Base-by-base conservation (phyloP, 2,113 vertebrate genomes). In the Regulus satrapa region DNA sequence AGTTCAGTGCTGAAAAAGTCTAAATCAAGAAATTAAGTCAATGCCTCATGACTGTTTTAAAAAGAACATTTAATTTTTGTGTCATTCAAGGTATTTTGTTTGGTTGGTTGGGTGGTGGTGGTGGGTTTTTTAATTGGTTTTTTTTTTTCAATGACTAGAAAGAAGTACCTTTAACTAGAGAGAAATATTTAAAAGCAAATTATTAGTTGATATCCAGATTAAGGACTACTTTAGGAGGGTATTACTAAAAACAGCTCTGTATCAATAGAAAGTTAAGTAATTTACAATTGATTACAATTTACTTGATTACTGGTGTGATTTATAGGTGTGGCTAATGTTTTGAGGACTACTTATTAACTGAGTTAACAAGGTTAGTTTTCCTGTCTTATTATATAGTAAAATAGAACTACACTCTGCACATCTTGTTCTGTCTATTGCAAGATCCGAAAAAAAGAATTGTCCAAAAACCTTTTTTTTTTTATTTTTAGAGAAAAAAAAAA, bases 201-300 rank as follows among this genome's bases (percentile, higher is more conserved):
- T 2, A 21, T 89, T 43, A 54, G 4, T 91, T 76, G 69, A 76
- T 16, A 61, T 51, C 40, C 28, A 61, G 38, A 45, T 26, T 25
- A 43, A 36, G 32, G 18, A 51, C 14, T 68, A 8, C 4, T 55
- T 59, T 13, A 28, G 52, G 52, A 55, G 14, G 1, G 19, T 80
- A 9, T 71, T 71, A 51, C 21, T 59, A 36, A 46, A 81, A 82
- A 48, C 67, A 58, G 2, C 6, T 74, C 2, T 81, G 3, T 62
- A 31, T 71, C 32, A 62, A 2, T 38, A 63, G 32, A 61, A 59
- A 46, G 18, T 51, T 86, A 69, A 23, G 8, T 40, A 38, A 14
- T 21, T 18, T 59, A 6, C 24, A n/a, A 0, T 2, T 43, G 28
- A 49, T 58, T 38, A n/a, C n/a, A n/a, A n/a, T n/a, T n/a, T n/a